A percentile compares a stretch with the other conserved stretches of the same genome.
phyloP scores from a whole-genome alignment of 1,140 invertebrate species.

The Aplysia californica region DNA sequence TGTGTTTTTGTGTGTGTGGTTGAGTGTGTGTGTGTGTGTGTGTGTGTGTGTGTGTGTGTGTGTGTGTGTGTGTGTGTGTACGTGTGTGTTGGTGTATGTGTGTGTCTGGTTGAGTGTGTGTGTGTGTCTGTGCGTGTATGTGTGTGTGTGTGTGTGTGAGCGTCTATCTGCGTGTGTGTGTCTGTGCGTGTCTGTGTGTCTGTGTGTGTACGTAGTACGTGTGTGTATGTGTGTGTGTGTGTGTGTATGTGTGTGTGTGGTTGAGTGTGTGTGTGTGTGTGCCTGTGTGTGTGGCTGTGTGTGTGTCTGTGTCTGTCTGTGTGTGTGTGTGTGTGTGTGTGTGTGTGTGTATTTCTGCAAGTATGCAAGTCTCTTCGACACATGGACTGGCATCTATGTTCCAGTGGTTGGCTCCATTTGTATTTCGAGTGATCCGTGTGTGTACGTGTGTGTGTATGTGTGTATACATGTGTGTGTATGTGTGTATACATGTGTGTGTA shows the following conservation, averaged over 20 bases:
- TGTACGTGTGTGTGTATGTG: not conserved
- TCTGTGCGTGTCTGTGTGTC: too few relatives aligned
- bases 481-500: too few relatives aligned
- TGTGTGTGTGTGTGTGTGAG: slow-evolving; percentile 4
- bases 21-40: not conserved
- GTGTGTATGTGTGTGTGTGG: too few relatives aligned
- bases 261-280: too few relatives aligned
- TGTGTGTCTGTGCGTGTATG: too few relatives aligned
- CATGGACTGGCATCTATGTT: slow-evolving; percentile 1
- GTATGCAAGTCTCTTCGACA: slow-evolving; percentile 5
- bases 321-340: slow-evolving; percentile 12
- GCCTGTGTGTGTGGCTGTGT: too few relatives aligned
- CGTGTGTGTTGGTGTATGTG: too few relatives aligned
- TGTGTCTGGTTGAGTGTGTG: too few relatives aligned
- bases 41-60: slow-evolving; percentile 9
- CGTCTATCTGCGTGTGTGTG: too few relatives aligned
- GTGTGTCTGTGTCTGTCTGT: too few relatives aligned
- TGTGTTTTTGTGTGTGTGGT: too few relatives aligned
- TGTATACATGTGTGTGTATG: not conserved
- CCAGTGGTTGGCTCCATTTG: not conserved
- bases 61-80: not conserved
- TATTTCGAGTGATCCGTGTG: not conserved
- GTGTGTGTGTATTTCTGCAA: slow-evolving; percentile 9
- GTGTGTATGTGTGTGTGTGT: slow-evolving; percentile 13
- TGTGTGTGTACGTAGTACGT: too few relatives aligned